Evolutionary conservation across 2,113 vertebrate genomes (phyloP).

Genomic region (Regulus satrapa): DNA sequence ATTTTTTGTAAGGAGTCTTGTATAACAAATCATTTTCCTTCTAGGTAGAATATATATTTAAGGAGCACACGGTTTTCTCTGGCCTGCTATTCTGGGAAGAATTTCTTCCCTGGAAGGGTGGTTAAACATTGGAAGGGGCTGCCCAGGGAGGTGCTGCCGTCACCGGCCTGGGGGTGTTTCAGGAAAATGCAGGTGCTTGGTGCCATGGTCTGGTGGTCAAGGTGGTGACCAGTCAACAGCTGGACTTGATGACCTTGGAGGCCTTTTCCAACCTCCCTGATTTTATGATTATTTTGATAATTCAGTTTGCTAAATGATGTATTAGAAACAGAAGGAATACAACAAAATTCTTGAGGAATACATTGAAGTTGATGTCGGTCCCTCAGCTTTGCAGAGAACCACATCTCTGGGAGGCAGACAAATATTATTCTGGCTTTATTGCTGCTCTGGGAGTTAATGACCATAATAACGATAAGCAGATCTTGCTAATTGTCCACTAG

Average conservation of each 20-base stretch:
- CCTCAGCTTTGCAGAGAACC: background rate
- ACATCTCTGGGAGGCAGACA: background rate
- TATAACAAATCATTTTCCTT: background rate
- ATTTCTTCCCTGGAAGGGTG: background rate
- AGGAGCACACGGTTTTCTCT: background rate
- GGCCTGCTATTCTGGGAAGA: background rate
- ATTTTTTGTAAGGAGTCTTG: background rate
- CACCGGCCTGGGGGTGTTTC: background rate
- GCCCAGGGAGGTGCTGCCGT: background rate
- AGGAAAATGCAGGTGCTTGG: background rate
- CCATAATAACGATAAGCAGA: background rate
- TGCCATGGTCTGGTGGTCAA: background rate
- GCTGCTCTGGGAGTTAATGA: background rate
- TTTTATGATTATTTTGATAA: background rate
- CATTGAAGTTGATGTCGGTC: background rate
- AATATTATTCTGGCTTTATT: background rate
- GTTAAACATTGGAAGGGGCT: background rate
- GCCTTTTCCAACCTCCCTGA: background rate
- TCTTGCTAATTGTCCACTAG: background rate
- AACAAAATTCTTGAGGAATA: background rate
- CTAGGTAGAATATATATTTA: background rate
- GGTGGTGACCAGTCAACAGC: background rate
- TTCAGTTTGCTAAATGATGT: background rate
- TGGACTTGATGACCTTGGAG: background rate
- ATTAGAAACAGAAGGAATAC: background rate